Conservation (phyloP, 1,140 invertebrate species). For the Penaeus japonicus region DNA sequence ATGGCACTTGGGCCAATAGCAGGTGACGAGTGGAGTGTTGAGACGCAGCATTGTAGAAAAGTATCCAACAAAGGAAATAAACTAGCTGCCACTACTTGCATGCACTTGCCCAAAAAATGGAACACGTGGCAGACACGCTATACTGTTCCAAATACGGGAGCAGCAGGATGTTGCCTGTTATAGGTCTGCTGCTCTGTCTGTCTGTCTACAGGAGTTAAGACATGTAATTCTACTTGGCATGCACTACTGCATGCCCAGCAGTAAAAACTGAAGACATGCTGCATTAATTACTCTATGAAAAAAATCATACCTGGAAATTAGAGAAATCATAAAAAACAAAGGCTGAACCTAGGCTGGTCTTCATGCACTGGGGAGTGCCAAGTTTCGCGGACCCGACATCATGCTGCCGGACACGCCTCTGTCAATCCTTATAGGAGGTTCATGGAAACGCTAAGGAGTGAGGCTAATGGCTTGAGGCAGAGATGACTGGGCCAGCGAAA, state of each 20-base stretch:
- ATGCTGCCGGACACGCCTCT: constrained; percentile 49
- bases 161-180: constrained; percentile 48
- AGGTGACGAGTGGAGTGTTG: constrained; percentile 50
- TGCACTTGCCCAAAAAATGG: constrained; percentile 45
- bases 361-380: constrained; percentile 58
- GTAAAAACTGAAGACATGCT: constrained; percentile 42
- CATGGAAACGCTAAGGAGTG: constrained; percentile 46
- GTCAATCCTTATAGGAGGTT: constrained; percentile 38
- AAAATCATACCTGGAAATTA: constrained; percentile 47
- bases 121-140: constrained; percentile 50
- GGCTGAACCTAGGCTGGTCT: constrained; percentile 52
- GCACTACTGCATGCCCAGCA: constrained; percentile 54
- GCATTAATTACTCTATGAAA: constrained; percentile 25
- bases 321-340: constrained; percentile 17
- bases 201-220: too few species aligned
- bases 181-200: constrained; percentile 32
- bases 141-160: constrained; percentile 34
- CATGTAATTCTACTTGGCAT: constrained; percentile 26
- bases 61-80: constrained; percentile 33
- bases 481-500: constrained; percentile 45
- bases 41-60: constrained; percentile 38
- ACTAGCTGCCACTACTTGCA: constrained; percentile 56
- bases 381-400: constrained; percentile 50
- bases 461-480: constrained; percentile 52
- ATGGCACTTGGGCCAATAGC: constrained; percentile 33